Evolutionary conservation across 92 coral and sea anemone species (phyloP), one percentile per base, ranked within the genome.

Genomic region (Nematostella vectensis): DNA sequence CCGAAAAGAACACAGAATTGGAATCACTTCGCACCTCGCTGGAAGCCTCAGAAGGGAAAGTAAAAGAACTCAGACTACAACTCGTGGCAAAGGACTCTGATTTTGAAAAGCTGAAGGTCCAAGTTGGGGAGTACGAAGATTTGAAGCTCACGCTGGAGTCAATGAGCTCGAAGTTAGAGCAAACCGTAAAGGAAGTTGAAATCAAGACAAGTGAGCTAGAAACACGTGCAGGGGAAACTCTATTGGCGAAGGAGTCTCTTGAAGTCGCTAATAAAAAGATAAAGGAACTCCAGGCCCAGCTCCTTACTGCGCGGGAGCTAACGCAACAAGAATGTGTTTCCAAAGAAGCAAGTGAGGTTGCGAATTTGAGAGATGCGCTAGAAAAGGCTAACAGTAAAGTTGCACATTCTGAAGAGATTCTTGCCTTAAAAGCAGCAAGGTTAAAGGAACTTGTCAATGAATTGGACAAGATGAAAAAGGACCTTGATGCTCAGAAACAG

Each of bases 71-170:
- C 19, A 59, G 42, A 33, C 31, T 31, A 24, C 52, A 65, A 31
- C 56, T 45, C 26, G 29, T 23, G 12, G 47, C 25, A 11, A 65
- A 67, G 15, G 30, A 50, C 13, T 19, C 17, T 48, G 80, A 70
- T 33, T 25, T 77, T 59, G 60, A 72, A 58, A 38, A 54, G 1
- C 31, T 27, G 40, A 58, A 58, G 15, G 42, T 15, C 8, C 8
- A 15, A 12, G 18, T 27, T 53, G 38, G 13, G 11, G 40, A 0
- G 40, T 10, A 9, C 30, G 39, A 54, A 27, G 40, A 61, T 26
- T 20, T 59, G 67, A 65, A 68, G 40, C 28, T 28, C 16, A 56
- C 57, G 10, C 15, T 67, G 50, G 33, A 75, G 45, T 55, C 42
- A 0, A 58, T 42, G 47, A 75, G 67, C 12, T 29, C 33, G 3